Evolutionary conservation across 2,797 vertebrate genomes (phyloP), one percentile per base, ranked within the genome.

Genomic region (Sebastes oblongus): DNA sequence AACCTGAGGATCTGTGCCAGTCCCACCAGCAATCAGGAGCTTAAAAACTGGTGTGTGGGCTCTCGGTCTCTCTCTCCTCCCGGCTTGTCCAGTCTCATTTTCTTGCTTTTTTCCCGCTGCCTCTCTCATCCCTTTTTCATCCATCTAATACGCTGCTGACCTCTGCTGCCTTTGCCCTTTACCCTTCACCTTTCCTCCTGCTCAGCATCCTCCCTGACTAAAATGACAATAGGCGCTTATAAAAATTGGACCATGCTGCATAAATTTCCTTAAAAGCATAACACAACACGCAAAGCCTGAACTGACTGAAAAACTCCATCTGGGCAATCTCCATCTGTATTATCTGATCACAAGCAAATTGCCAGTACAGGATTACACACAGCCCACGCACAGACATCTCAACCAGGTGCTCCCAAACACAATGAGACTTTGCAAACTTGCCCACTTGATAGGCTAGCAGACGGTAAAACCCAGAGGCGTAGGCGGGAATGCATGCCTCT

Each of bases 1-100:
- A 96, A 89, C 76, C 69, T 54, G 74, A 91, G 85, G 89, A 92
- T 86, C 77, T 77, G 84, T 85, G 92, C 92, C 93, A 92, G 86
- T 85, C 87, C 86, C 83, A 85, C 78, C 66, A 84, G 90, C 85
- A 89, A 90, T 88, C 84, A 79, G 84, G 83, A 86, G 89, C 89
- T 91, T 86, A 88, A 85, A 91, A 90, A 89, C 82, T 52, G 83
- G 81, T 85, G 80, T 83, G 78, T 83, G 81, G 77, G 68, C 79
- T 80, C 78, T 81, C 82, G 50, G 50, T 83, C 72, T 83, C 81
- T 76, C 76, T 78, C 77, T 80, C 73, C 36, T 66, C 42, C 65
- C 59, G 8, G 20, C 69, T 66, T 61, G 70, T 78, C 78, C 81
- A 46, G 71, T 86, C 77, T 85, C 61, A 60, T 85, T 89, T 87